These are phyloP conservation scores for Cylas formicarius DNA, from an alignment of 1,140 invertebrate species.

Conservation along the genomic window DNA sequence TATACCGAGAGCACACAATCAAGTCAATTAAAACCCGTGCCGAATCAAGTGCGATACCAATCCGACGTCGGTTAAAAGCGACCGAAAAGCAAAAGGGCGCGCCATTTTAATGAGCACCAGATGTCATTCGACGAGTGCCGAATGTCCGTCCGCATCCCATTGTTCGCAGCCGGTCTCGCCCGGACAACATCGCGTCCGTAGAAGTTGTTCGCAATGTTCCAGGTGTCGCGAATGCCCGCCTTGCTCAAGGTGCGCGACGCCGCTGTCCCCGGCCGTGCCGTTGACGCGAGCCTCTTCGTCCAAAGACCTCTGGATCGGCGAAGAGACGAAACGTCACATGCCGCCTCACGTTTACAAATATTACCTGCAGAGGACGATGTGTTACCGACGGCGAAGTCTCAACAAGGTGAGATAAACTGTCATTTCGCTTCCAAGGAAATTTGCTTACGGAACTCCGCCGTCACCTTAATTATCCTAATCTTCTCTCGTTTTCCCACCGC, in stretches of 20 bases:
- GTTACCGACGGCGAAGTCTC: constrained; percentile 48
- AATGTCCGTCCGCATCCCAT: constrained; percentile 14
- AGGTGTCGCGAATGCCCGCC: constrained; percentile 9
- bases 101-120: constrained; percentile 19
- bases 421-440: too few species aligned
- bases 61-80: too few species aligned
- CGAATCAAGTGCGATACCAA: too few species aligned
- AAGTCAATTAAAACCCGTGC: too few species aligned
- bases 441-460: too few species aligned
- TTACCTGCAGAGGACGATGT: constrained; percentile 52
- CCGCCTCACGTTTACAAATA: constrained; percentile 63
- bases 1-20: too few species aligned
- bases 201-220: constrained; percentile 10
- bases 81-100: too few species aligned
- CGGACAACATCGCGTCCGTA: constrained; percentile 11
- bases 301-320: constrained; percentile 55
- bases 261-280: constrained; percentile 31
- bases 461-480: too few species aligned
- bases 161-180: constrained; percentile 14
- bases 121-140: constrained; percentile 15
- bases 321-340: constrained; percentile 55
- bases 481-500: too few species aligned
- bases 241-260: constrained; percentile 29
- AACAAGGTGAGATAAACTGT: constrained; percentile 50
- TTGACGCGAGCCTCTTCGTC: constrained; percentile 17